Percentiles rank a stretch among this genome's conserved stretches.
phyloP scores from a whole-genome alignment of 2,888 invertebrate genomes.

The Scelioninae gen. 1 region DNA sequence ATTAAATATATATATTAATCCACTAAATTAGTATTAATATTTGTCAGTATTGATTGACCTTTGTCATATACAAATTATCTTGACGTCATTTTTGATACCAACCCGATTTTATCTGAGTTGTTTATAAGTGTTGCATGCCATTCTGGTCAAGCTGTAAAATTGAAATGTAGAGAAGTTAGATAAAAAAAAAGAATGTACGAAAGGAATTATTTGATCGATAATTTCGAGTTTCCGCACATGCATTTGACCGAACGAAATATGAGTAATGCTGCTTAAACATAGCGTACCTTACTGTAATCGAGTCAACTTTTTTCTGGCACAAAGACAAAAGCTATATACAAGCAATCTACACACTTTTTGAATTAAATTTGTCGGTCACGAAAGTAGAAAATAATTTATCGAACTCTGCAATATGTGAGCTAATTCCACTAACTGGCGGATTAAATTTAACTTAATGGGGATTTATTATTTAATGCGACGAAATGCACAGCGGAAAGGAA shows the following conservation, averaged over 20 bases:
- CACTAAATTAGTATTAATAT: no score
- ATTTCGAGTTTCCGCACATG: neutral
- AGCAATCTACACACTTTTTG: slow-evolving; percentile 32
- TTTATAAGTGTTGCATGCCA: slow-evolving; percentile 30
- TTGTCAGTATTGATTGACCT: slow-evolving; percentile 45
- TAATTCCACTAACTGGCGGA: neutral
- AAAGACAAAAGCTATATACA: slow-evolving; percentile 35
- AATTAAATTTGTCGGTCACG: slow-evolving; percentile 35
- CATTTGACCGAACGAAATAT: slow-evolving; percentile 2
- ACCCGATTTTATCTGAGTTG: slow-evolving; percentile 28
- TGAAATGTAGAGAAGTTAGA: no score
- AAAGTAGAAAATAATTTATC: slow-evolving; percentile 39
- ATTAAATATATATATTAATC: no score
- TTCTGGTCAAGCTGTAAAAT: slow-evolving; percentile 19
- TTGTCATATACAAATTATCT: slow-evolving; percentile 17
- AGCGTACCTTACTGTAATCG: slow-evolving; percentile 2
- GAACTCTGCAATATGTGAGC: slow-evolving; percentile 27
- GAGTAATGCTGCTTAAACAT: slow-evolving; percentile 21
- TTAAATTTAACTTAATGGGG: slow-evolving; percentile 26
- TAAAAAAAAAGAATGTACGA: neutral
- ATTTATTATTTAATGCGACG: slow-evolving; percentile 19
- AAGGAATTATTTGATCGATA: slow-evolving; percentile 23
- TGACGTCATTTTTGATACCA: slow-evolving; percentile 19
- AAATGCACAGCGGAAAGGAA: neutral
- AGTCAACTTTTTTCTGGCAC: slow-evolving; percentile 43